Conservation (phyloP, 2,113 vertebrate genomes). For the Phylloscopus trochiloides region DNA sequence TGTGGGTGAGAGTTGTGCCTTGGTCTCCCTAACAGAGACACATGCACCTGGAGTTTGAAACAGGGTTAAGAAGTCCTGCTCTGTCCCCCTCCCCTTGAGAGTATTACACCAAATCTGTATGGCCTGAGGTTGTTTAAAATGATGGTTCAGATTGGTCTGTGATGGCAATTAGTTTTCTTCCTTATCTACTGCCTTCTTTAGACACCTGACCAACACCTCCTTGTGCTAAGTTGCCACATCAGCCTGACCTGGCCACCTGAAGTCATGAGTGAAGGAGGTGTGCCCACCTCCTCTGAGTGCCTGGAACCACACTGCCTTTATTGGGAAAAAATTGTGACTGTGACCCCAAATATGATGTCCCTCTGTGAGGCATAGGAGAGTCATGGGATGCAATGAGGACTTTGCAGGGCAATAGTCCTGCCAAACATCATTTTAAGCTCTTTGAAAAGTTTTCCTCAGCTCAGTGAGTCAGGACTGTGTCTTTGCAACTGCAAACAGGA, state of each 20-base stretch:
- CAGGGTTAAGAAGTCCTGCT: background rate
- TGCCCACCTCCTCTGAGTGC: background rate
- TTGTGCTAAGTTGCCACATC: background rate
- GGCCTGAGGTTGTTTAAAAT: background rate
- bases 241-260: background rate
- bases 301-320: background rate
- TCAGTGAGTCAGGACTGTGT: accelerated
- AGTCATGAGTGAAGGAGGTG: accelerated
- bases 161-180: background rate
- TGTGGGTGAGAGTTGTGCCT: accelerated
- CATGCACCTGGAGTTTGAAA: background rate
- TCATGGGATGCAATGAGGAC: background rate
- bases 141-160: background rate
- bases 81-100: background rate
- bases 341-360: background rate
- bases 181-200: background rate
- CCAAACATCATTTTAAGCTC: background rate
- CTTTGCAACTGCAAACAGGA: background rate
- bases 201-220: background rate
- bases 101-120: background rate
- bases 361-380: background rate
- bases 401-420: background rate
- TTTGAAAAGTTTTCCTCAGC: background rate
- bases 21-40: accelerated
- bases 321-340: background rate